Conservation (phyloP, 1,140 invertebrate genomes). For the Notospermus geniculatus region DNA sequence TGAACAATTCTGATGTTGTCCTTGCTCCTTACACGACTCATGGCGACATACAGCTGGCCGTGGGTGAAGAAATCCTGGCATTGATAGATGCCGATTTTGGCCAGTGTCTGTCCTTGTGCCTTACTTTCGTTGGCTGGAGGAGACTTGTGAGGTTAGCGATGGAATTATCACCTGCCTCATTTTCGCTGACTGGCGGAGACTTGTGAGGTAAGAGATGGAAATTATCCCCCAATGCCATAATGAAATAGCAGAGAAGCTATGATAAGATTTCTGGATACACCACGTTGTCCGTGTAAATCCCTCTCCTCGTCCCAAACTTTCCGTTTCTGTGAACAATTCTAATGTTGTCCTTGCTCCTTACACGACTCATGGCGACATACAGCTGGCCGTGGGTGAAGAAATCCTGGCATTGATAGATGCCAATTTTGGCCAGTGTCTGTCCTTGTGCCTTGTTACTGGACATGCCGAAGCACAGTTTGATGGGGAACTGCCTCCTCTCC, state of each 20-base stretch:
- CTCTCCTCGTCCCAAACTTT: no score
- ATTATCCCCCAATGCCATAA: no score
- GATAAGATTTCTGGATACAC: constrained; percentile 9
- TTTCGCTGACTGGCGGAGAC: no score
- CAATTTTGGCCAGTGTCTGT: constrained; percentile 47
- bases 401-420: constrained; percentile 25
- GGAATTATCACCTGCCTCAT: no score
- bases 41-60: constrained; percentile 9
- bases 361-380: constrained; percentile 24
- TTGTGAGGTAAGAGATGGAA: no score
- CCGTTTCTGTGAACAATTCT: neutral
- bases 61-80: constrained; percentile 27
- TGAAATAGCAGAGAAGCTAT: no score
- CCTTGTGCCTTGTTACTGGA: constrained; percentile 63
- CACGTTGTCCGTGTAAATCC: neutral
- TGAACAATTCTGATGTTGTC: neutral
- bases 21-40: constrained; percentile 23
- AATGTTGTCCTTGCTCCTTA: neutral
- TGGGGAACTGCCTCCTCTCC: constrained; percentile 58
- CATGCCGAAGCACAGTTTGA: constrained; percentile 58
- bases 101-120: constrained; percentile 58
- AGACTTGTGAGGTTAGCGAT: no score
- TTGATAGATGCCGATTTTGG: constrained; percentile 34
- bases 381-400: constrained; percentile 27
- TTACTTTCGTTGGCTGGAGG: no score